Evolutionary conservation across 2,113 vertebrate genomes (phyloP).

Genomic region (Arizona elegans): DNA sequence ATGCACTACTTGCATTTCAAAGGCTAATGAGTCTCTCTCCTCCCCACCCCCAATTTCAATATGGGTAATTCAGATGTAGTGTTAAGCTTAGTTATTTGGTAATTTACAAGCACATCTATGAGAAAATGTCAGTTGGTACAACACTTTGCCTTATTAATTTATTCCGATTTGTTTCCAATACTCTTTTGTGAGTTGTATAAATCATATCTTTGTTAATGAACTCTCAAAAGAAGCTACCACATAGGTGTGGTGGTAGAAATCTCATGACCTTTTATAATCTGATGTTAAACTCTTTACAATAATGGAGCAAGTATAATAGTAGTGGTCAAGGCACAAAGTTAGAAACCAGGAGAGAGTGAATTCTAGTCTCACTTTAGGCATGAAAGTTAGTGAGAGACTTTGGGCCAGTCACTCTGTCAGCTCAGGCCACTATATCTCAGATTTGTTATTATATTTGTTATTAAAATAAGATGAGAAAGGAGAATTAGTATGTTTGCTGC

Average conservation of each 20-base stretch:
- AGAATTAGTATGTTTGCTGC: not conserved
- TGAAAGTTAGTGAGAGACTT: not conserved
- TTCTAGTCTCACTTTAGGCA: not conserved
- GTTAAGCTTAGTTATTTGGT: not conserved
- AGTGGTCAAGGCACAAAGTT: not conserved
- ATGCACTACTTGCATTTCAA: not conserved
- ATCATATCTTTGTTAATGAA: not conserved
- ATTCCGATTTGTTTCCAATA: not conserved
- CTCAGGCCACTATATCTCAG: not conserved
- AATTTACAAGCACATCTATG: not conserved
- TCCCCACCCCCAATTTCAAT: not conserved
- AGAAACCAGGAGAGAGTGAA: not conserved
- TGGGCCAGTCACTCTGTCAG: not conserved
- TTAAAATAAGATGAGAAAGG: not conserved
- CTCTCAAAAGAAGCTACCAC: not conserved
- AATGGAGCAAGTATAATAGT: not conserved
- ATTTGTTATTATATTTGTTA: not conserved
- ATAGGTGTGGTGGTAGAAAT: not conserved
- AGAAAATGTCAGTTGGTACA: not conserved
- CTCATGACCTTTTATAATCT: not conserved
- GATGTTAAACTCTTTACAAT: not conserved
- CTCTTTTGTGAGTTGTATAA: not conserved
- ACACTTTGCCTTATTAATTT: not conserved
- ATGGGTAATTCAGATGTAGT: not conserved
- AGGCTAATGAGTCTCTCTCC: not conserved